phyloP scores from a whole-genome alignment of 1,140 invertebrate species.

The Gryllus bimaculatus region DNA sequence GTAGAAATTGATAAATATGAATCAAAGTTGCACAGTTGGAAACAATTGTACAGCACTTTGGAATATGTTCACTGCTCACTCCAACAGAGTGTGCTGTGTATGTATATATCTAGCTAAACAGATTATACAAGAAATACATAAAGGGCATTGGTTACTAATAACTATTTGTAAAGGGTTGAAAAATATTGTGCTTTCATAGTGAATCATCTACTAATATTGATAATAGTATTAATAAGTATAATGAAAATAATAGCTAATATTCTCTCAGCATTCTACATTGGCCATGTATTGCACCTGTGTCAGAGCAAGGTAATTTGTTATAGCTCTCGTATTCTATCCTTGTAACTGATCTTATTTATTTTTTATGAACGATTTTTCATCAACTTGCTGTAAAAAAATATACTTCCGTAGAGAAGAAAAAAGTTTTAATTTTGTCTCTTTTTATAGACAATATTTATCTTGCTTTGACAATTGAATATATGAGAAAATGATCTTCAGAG shows the following conservation, averaged over 20 bases:
- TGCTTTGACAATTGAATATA: no score
- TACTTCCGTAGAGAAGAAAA: no score
- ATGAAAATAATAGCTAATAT: constrained; percentile 1
- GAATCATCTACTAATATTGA: constrained; percentile 13
- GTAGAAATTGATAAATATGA: constrained; percentile 17
- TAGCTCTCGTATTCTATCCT: no score
- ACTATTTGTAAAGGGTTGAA: constrained; percentile 18
- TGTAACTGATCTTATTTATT: no score
- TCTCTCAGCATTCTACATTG: not conserved
- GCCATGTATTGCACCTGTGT: not conserved
- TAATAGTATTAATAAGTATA: constrained; percentile 2
- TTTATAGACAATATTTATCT: no score
- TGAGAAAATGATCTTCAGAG: no score
- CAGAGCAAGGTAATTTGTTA: no score
- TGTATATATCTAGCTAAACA: constrained; percentile 18
- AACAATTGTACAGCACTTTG: constrained; percentile 16
- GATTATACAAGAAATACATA: constrained; percentile 19
- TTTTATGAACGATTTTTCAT: no score
- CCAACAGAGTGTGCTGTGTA: constrained; percentile 15
- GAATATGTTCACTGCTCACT: constrained; percentile 7
- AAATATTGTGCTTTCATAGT: constrained; percentile 20
- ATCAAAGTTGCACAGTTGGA: constrained; percentile 12
- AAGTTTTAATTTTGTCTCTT: no score
- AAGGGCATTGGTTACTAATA: constrained; percentile 24
- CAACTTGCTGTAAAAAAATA: no score